Conservation (phyloP, 2,797 vertebrate genomes). For the Denticeps clupeoides region DNA sequence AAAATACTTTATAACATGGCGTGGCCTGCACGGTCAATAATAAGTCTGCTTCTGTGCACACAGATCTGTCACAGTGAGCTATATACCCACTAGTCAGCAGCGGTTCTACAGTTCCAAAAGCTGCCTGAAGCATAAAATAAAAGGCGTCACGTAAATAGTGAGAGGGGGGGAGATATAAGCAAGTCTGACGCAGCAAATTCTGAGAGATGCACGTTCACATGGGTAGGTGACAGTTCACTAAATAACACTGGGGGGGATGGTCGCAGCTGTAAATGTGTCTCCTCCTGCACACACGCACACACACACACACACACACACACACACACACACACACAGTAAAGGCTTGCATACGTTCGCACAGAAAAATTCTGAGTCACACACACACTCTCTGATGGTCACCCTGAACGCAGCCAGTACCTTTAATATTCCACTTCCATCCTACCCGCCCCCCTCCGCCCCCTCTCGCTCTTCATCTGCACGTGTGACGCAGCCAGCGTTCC, state of each 20-base stretch:
- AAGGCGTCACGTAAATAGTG: no score
- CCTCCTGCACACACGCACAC: neutral
- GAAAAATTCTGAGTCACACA: neutral
- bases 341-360: no score
- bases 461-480: constrained; percentile 12
- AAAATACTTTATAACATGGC: no score
- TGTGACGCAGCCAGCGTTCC: no score
- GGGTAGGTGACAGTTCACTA: constrained; percentile 21
- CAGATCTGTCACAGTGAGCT: constrained; percentile 7
- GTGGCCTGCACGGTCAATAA: no score
- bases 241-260: constrained; percentile 26
- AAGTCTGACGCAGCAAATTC: no score
- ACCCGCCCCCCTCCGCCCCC: constrained; percentile 7
- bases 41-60: no score
- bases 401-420: constrained; percentile 27
- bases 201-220: no score
- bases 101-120: no score
- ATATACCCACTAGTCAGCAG: constrained; percentile 4
- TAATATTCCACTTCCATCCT: constrained; percentile 21
- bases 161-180: no score
- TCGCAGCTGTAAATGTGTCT: constrained; percentile 13
- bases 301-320: constrained; percentile 7
- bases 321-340: neutral
- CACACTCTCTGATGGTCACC: constrained; percentile 2
- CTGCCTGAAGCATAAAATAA: no score